phyloP scores from a whole-genome alignment of 2,797 vertebrate genomes.

The Microctenopoma stevenorrisi region DNA sequence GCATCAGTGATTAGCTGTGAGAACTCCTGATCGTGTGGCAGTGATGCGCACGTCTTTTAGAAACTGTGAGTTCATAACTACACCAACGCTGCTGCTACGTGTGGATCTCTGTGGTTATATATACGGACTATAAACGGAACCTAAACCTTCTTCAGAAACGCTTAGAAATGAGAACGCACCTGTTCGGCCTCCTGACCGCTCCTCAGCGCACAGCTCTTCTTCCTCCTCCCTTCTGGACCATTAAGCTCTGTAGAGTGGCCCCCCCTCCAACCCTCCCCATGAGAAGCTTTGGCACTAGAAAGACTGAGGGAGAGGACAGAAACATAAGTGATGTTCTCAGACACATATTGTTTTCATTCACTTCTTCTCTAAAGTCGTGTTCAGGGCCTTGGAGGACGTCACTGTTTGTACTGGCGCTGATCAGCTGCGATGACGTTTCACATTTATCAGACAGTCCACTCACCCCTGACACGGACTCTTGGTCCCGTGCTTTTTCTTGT shows the following conservation, averaged over 20 bases:
- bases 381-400: background rate
- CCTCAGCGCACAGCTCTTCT: slow-evolving; percentile 77
- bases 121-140: too few species aligned
- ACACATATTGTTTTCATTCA: too few species aligned
- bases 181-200: slow-evolving; percentile 83
- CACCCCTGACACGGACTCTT: slow-evolving; percentile 78
- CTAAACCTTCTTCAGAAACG: too few species aligned
- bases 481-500: slow-evolving; percentile 78
- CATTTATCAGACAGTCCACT: slow-evolving; percentile 25
- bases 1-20: slow-evolving; percentile 30
- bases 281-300: slow-evolving; percentile 81
- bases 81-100: background rate
- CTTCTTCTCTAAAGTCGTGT: background rate
- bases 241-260: slow-evolving; percentile 83
- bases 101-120: too few species aligned
- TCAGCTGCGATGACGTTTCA: too few species aligned
- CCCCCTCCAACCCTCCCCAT: slow-evolving; percentile 79
- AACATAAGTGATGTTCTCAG: background rate
- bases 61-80: slow-evolving; percentile 32
- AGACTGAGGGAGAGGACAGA: slow-evolving; percentile 53
- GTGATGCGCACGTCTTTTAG: background rate
- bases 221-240: slow-evolving; percentile 87
- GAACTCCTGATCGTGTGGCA: slow-evolving; percentile 32
- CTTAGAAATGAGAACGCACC: slow-evolving; percentile 63
- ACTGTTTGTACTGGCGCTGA: background rate